Conservation (phyloP, 2,888 invertebrate species). For the Fragum whitleyi region DNA sequence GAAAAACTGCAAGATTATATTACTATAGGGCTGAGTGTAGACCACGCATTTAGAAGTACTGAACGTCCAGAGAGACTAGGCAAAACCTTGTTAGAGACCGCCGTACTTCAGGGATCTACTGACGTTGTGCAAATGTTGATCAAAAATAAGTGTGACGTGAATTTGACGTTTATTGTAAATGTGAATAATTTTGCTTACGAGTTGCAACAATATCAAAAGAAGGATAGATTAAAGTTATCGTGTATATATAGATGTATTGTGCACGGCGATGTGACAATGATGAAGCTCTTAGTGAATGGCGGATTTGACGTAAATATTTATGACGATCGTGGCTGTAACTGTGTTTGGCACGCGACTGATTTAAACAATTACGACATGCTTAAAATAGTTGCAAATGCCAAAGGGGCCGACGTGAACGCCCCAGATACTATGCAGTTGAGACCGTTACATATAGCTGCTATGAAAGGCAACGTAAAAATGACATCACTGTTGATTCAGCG, state of each 20-base stretch:
- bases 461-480: conserved; percentile 75
- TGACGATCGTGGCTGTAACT: conserved; percentile 76
- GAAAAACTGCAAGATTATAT: conserved; percentile 66
- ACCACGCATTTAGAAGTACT: conserved; percentile 75
- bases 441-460: conserved; percentile 78
- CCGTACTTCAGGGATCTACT: conserved; percentile 65
- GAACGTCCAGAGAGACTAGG: conserved; percentile 70
- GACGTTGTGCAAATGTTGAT: conserved; percentile 69
- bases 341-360: conserved; percentile 78
- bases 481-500: conserved; percentile 71
- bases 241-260: conserved; percentile 75
- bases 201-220: conserved; percentile 67
- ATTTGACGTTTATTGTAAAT: conserved; percentile 73
- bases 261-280: conserved; percentile 69
- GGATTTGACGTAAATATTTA: conserved; percentile 77
- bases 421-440: conserved; percentile 73
- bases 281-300: conserved; percentile 71
- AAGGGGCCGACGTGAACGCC: conserved; percentile 72
- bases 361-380: conserved; percentile 76
- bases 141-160: conserved; percentile 69
- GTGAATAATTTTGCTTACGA: conserved; percentile 67
- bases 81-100: conserved; percentile 73
- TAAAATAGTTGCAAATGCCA: conserved; percentile 67
- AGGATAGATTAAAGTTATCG: conserved; percentile 72
- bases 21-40: conserved; percentile 69